A percentile compares a stretch with the other conserved stretches of the same genome.
Conservation (phyloP, 2,888 invertebrate species). For the Lepidonotus clava region DNA sequence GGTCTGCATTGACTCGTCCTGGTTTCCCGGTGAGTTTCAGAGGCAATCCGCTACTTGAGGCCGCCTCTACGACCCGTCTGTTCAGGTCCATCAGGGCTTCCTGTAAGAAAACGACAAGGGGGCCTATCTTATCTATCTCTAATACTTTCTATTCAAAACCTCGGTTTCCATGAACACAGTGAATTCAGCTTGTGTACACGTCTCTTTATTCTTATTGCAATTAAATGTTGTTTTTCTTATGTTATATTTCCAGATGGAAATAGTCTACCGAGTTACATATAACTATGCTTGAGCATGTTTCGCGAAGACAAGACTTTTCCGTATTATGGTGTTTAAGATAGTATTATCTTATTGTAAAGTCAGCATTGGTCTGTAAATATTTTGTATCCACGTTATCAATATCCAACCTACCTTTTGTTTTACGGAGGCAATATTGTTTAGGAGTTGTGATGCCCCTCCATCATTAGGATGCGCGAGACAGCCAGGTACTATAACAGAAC, state of each 20-base stretch:
- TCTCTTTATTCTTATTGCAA: too few relatives aligned
- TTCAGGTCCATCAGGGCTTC: slow-evolving; percentile 79
- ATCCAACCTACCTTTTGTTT: slow-evolving; percentile 72
- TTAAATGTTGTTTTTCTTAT: too few relatives aligned
- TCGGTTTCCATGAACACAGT: too few relatives aligned
- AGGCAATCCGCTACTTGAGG: slow-evolving; percentile 72
- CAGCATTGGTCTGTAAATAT: not conserved
- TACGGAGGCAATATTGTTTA: slow-evolving; percentile 68
- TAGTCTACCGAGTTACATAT: too few relatives aligned
- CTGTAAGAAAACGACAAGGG: slow-evolving; percentile 64
- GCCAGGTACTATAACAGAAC: slow-evolving; percentile 65
- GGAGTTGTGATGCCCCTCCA: slow-evolving; percentile 65
- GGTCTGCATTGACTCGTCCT: slow-evolving; percentile 72
- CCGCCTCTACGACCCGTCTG: slow-evolving; percentile 76
- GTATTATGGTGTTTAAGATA: too few relatives aligned
- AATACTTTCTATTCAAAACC: too few relatives aligned
- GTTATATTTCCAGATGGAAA: too few relatives aligned
- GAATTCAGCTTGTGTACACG: too few relatives aligned
- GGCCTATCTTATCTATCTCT: too few relatives aligned
- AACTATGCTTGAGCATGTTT: too few relatives aligned
- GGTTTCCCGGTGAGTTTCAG: slow-evolving; percentile 71
- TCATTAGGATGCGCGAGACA: slow-evolving; percentile 71
- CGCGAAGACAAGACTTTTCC: too few relatives aligned
- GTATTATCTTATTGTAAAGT: not conserved
- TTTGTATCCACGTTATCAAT: not conserved